Evolutionary conservation across 1,140 invertebrate genomes (phyloP).

Genomic region (Zaprionus nigranus): DNA sequence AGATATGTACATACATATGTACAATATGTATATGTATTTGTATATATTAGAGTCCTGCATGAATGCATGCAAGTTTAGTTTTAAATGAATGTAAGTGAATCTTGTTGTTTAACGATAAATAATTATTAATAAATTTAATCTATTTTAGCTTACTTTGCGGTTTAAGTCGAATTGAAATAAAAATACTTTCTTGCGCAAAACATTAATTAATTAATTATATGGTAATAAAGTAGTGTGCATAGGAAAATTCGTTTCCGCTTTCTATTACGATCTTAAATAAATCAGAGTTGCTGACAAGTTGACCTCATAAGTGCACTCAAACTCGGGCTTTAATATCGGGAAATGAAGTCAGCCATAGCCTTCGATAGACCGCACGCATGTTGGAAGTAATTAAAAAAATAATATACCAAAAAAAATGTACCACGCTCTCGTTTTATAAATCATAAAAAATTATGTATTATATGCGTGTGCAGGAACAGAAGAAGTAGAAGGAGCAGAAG

Average conservation of each 20-base stretch:
- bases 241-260: neutral
- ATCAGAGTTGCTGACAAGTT: conserved; percentile 14
- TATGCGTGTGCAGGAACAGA: conserved; percentile 59
- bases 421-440: conserved; percentile 67
- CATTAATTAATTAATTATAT: neutral
- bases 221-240: neutral
- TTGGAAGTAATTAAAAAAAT: conserved; percentile 76
- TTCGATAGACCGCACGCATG: conserved; percentile 73
- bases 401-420: conserved; percentile 29
- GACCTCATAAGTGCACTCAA: conserved; percentile 18
- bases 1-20: neutral
- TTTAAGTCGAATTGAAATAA: too few species aligned
- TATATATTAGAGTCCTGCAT: too few species aligned
- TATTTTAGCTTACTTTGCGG: neutral
- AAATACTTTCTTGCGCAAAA: neutral
- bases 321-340: neutral
- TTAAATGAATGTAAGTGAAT: too few species aligned
- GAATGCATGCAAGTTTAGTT: too few species aligned
- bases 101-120: neutral
- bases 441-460: conserved; percentile 79
- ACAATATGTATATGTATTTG: neutral
- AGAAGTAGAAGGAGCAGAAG: conserved; percentile 6
- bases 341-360: conserved; percentile 47
- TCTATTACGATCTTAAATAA: neutral
- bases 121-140: neutral